phyloP scores from a whole-genome alignment of 2,888 invertebrate species.

The Drosophila ustulata region DNA sequence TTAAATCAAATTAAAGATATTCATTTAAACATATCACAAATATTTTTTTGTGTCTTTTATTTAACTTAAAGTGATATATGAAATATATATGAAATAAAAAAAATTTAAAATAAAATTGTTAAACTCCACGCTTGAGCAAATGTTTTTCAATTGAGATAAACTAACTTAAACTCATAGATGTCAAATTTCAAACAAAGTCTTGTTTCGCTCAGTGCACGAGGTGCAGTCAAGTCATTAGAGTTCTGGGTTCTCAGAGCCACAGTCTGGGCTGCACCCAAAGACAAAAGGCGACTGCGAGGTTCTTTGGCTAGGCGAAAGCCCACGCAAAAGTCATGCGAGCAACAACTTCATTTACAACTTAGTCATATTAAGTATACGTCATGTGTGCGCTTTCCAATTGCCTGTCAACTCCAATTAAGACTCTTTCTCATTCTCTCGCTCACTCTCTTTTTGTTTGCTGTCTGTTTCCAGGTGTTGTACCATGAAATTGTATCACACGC shows the following conservation, averaged over 20 bases:
- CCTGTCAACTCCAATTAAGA: conserved; percentile 27
- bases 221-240: conserved; percentile 50
- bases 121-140: too few relatives aligned
- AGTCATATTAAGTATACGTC: conserved; percentile 55
- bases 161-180: too few relatives aligned
- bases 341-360: conserved; percentile 40
- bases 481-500: conserved; percentile 96
- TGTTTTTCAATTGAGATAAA: conserved; percentile 7
- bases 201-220: conserved; percentile 33
- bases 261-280: conserved; percentile 42
- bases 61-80: too few relatives aligned
- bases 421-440: conserved; percentile 13
- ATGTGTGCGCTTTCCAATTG: conserved; percentile 49
- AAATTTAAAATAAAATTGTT: too few relatives aligned
- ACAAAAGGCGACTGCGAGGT: conserved; percentile 11
- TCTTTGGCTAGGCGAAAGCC: conserved; percentile 7
- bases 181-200: too few relatives aligned
- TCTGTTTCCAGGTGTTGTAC: conserved; percentile 92
- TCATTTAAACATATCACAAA: too few relatives aligned
- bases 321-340: conserved; percentile 26
- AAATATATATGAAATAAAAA: too few relatives aligned
- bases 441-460: conserved; percentile 15
- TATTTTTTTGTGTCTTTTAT: too few relatives aligned
- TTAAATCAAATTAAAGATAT: too few relatives aligned
- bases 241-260: conserved; percentile 38